phyloP scores from a whole-genome alignment of 2,113 vertebrate species.

The Ranitomeya imitator region DNA sequence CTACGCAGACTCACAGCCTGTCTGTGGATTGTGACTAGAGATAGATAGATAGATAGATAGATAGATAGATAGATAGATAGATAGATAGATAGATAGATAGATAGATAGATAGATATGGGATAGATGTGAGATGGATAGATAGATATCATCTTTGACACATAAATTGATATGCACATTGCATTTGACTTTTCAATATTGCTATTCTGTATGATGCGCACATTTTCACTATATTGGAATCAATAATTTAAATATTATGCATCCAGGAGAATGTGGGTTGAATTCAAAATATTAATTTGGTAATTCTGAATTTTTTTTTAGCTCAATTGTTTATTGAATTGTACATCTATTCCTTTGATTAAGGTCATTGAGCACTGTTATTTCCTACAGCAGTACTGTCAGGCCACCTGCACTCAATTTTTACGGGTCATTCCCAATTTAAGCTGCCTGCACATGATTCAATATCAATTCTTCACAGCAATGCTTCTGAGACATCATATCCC shows the following conservation, averaged over 20 bases:
- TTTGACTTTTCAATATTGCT: not conserved
- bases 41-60: not conserved
- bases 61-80: too few relatives aligned
- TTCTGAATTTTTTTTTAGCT: not conserved
- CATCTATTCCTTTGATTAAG: not conserved
- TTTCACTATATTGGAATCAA: not conserved
- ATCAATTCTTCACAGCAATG: constrained; percentile 18
- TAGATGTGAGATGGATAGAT: not conserved
- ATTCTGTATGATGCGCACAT: not conserved
- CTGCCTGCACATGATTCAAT: constrained; percentile 6
- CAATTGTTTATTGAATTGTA: not conserved
- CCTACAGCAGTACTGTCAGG: not conserved
- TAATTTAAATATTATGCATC: not conserved
- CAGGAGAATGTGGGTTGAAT: not conserved
- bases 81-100: too few relatives aligned
- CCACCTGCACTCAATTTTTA: not conserved
- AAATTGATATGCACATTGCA: not conserved
- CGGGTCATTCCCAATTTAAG: constrained; percentile 1
- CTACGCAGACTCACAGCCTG: too few relatives aligned
- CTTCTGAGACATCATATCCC: constrained; percentile 25
- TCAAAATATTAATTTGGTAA: not conserved
- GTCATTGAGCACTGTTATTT: not conserved
- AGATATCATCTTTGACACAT: not conserved
- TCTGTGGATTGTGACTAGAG: not conserved
- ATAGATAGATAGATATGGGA: not conserved